Conservation (phyloP, 2,113 vertebrate genomes). For the Sigmodon hispidus region DNA sequence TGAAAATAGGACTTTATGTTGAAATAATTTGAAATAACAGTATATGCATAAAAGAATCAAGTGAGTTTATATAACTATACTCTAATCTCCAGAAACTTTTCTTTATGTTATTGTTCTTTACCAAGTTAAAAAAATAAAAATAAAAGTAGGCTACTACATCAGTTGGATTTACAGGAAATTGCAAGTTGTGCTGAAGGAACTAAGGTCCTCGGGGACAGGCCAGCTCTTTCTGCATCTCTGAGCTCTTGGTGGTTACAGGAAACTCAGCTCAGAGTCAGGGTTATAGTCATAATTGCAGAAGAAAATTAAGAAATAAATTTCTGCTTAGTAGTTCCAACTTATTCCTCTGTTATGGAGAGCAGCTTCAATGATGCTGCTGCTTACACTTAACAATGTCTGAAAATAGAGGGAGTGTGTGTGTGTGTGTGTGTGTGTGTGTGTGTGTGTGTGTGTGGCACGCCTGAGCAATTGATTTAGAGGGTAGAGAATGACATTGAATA, state of each 20-base stretch:
- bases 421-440: not conserved
- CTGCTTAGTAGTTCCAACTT: not conserved
- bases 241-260: not conserved
- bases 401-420: too few relatives aligned
- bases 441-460: not conserved
- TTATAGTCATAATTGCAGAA: not conserved
- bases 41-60: constrained; percentile 35
- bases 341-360: not conserved
- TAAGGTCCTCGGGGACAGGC: not conserved
- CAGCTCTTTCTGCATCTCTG: not conserved
- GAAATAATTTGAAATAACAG: constrained; percentile 74
- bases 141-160: not conserved
- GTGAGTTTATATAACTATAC: constrained; percentile 65
- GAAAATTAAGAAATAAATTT: not conserved
- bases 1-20: constrained; percentile 76
- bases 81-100: constrained; percentile 59
- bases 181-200: fast-evolving
- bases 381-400: too few relatives aligned
- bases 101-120: not conserved
- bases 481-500: not conserved
- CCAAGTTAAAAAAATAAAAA: not conserved
- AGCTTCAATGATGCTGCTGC: not conserved
- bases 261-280: not conserved
- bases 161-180: not conserved
- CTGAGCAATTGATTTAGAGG: not conserved